These are phyloP conservation scores for Drosophila setifemur DNA, from an alignment of 1,140 invertebrate genomes.

Conservation along the genomic window DNA sequence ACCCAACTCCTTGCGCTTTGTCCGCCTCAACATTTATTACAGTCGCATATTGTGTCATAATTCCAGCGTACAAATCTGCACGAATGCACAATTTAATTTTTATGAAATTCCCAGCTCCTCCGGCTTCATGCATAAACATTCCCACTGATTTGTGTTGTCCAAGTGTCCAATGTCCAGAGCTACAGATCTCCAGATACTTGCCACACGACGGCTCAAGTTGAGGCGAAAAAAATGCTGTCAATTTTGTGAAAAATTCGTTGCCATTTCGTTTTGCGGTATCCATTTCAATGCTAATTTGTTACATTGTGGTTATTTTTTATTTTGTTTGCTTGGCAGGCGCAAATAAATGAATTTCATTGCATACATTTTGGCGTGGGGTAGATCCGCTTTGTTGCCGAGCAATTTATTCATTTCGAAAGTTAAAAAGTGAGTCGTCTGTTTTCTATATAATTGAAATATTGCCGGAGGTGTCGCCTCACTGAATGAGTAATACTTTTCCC, in stretches of 20 bases:
- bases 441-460: constrained; percentile 46
- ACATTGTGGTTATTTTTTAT: constrained; percentile 26
- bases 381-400: constrained; percentile 5
- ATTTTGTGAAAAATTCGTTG: constrained; percentile 42
- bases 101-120: constrained; percentile 32
- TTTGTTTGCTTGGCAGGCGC: constrained; percentile 22
- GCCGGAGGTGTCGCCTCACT: constrained; percentile 40
- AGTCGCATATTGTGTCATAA: constrained; percentile 46
- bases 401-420: constrained; percentile 54
- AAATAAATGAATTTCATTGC: constrained; percentile 53
- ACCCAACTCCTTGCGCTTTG: constrained; percentile 5
- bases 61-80: constrained; percentile 47
- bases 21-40: constrained; percentile 46
- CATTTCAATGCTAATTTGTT: constrained; percentile 53
- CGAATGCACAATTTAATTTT: constrained; percentile 59
- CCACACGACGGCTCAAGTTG: constrained; percentile 12
- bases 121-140: constrained; percentile 29
- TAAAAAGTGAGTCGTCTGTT: constrained; percentile 11
- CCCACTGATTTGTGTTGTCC: constrained; percentile 43
- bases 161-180: constrained; percentile 13
- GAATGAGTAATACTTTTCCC: constrained; percentile 33
- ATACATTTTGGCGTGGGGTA: constrained; percentile 27
- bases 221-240: constrained; percentile 33
- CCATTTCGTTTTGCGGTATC: constrained; percentile 14
- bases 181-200: constrained; percentile 4